Conservation (phyloP, 2,888 invertebrate species). For the Nycteola revayana region DNA sequence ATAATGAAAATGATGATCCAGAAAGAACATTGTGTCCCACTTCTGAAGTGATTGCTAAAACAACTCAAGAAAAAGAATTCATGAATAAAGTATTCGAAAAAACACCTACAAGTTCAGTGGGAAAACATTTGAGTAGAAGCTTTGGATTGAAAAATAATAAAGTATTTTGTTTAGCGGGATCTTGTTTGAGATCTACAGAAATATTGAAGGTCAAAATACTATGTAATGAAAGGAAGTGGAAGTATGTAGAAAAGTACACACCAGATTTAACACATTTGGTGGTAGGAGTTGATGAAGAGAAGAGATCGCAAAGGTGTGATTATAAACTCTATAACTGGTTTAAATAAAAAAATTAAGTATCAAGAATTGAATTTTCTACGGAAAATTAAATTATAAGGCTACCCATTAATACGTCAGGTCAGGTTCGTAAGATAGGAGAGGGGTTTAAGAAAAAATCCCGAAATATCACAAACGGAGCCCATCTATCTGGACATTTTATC, state of each 20-base stretch:
- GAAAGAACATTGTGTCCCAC: slow-evolving; percentile 59
- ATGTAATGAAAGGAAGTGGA: slow-evolving; percentile 51
- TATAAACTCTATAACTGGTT: neutral
- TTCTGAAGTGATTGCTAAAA: slow-evolving; percentile 45
- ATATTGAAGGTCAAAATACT: slow-evolving; percentile 46
- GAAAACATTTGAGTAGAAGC: slow-evolving; percentile 28
- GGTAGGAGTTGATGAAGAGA: slow-evolving; percentile 67
- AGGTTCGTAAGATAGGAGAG: too few relatives aligned
- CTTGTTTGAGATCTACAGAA: slow-evolving; percentile 52
- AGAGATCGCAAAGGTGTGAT: slow-evolving; percentile 61
- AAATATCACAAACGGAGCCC: too few relatives aligned
- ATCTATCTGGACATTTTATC: too few relatives aligned
- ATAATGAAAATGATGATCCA: slow-evolving; percentile 40
- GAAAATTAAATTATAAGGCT: too few relatives aligned
- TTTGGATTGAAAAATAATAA: slow-evolving; percentile 17
- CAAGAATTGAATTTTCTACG: neutral
- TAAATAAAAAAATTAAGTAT: neutral
- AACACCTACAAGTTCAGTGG: slow-evolving; percentile 38
- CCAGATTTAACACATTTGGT: slow-evolving; percentile 68
- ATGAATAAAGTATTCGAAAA: slow-evolving; percentile 63
- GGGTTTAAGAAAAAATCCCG: too few relatives aligned
- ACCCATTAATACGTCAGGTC: too few relatives aligned
- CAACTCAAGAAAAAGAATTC: slow-evolving; percentile 67
- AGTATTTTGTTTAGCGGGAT: slow-evolving; percentile 55
- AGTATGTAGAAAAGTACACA: slow-evolving; percentile 56